Conservation (phyloP, 2,113 vertebrate genomes). For the Scophthalmus maximus region DNA sequence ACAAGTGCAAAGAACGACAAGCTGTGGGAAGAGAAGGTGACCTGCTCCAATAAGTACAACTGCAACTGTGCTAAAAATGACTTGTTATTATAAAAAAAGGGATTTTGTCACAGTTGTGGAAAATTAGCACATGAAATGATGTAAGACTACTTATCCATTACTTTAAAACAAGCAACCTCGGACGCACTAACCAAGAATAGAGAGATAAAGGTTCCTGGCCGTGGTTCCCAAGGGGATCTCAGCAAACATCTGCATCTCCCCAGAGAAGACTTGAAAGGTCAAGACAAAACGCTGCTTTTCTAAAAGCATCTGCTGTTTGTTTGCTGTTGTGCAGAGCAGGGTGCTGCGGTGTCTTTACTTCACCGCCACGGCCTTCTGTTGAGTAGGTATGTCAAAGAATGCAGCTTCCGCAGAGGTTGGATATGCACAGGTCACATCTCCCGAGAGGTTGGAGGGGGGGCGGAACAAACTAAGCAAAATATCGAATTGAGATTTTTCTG, state of each 20-base stretch:
- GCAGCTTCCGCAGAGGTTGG: background rate
- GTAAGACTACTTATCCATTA: background rate
- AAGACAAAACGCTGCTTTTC: slow-evolving; percentile 33
- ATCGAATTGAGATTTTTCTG: background rate
- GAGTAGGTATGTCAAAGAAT: background rate
- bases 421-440: background rate
- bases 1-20: background rate
- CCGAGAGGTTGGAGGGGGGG: background rate
- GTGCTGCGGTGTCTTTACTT: background rate
- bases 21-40: slow-evolving; percentile 1
- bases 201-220: slow-evolving; percentile 3
- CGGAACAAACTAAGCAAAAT: background rate
- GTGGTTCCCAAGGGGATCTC: background rate
- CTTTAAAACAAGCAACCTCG: background rate
- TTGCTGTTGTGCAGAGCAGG: slow-evolving; percentile 14
- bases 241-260: slow-evolving; percentile 22
- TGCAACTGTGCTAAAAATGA: background rate
- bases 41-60: background rate
- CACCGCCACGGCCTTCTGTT: slow-evolving; percentile 7
- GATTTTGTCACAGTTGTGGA: background rate
- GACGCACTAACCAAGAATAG: background rate
- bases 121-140: background rate
- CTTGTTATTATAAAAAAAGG: background rate
- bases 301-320: slow-evolving; percentile 31
- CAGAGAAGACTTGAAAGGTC: slow-evolving; percentile 40